Base-by-base conservation (phyloP, 92 coral and sea anemone species). In the Epizoanthus scotinus region DNA sequence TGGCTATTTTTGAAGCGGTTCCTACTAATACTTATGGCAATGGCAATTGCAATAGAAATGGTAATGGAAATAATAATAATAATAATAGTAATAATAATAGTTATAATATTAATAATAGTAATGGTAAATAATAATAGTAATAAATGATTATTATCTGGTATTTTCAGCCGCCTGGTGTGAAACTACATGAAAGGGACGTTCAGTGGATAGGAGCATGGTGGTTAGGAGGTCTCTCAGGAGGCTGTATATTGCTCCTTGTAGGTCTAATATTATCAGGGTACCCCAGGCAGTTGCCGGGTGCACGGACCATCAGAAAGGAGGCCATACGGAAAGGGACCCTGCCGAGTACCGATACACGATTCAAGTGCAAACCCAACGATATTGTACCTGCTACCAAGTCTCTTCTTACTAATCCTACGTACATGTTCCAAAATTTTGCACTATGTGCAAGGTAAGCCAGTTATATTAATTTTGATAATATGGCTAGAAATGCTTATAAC, bases 141-240 rank as follows among this genome's bases (percentile, higher is more conserved):
- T 8, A 44, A 44, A 1, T 0, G 1, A 44, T 67, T 26, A 7
- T 70, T 56, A 42, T 42, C 27, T 59, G 19, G 57, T 78, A 9
- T 6, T 57, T 47, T 19, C 70, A 91, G 95, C 95, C 92, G 13
- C 67, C 88, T 13, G 77, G 83, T 58, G 62, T 91, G 44, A 38
- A 49, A 18, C 53, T 91, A 28, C 73, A 84, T 18, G 84, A 77
- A 63, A 79, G 63, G n/a, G 90, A 86, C 53, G 85, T 92, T 65
- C 88, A 85, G 2, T 91, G 95, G 95, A 65, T 91, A 12, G 95
- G 95, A 49, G 95, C 95, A 1, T 91, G 95, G 95, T 91, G 95
- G 95, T 67, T 91, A 44, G 95, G 95, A 26, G 81, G 81, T 44
- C 80, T 89, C n/a, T 67, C 71, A 44, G 88, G 92, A 34, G 95